Evolutionary conservation across 2,888 invertebrate species (phyloP).

Genomic region (Criorhina ranunculi): DNA sequence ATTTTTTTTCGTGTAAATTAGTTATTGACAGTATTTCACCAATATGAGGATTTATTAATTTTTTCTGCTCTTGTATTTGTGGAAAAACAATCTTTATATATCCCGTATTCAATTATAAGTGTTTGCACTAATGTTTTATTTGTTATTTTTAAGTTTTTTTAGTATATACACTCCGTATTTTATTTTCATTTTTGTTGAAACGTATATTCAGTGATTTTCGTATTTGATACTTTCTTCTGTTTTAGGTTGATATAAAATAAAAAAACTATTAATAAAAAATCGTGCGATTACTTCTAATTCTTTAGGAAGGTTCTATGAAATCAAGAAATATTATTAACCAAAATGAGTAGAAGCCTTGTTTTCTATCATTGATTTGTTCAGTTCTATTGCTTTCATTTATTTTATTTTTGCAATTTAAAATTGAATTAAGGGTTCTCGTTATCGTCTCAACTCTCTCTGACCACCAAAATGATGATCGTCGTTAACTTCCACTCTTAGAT

Average conservation of each 20-base stretch:
- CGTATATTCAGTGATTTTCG: slow-evolving; percentile 78
- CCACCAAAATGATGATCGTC: neutral
- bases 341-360: slow-evolving; percentile 42
- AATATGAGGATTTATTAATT: slow-evolving; percentile 32
- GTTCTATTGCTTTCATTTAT: neutral
- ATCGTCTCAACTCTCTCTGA: slow-evolving; percentile 3
- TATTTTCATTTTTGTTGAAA: slow-evolving; percentile 50
- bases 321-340: slow-evolving; percentile 81
- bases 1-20: slow-evolving; percentile 46
- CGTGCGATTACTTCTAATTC: slow-evolving; percentile 79
- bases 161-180: slow-evolving; percentile 12
- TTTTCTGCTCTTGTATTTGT: slow-evolving; percentile 42
- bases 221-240: slow-evolving; percentile 78
- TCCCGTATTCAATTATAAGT: slow-evolving; percentile 54
- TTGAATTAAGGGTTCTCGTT: slow-evolving; percentile 30
- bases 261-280: slow-evolving; percentile 68
- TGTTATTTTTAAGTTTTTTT: slow-evolving; percentile 25
- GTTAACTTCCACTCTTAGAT: neutral
- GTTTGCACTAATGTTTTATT: slow-evolving; percentile 70
- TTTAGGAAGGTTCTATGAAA: slow-evolving; percentile 67
- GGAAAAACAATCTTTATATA: slow-evolving; percentile 30
- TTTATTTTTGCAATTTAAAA: neutral
- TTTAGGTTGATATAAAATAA: slow-evolving; percentile 50
- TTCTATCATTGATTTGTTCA: slow-evolving; percentile 8
- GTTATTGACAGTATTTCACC: slow-evolving; percentile 22